Conservation (phyloP, 1,140 invertebrate species). For the Bombus consobrinus region DNA sequence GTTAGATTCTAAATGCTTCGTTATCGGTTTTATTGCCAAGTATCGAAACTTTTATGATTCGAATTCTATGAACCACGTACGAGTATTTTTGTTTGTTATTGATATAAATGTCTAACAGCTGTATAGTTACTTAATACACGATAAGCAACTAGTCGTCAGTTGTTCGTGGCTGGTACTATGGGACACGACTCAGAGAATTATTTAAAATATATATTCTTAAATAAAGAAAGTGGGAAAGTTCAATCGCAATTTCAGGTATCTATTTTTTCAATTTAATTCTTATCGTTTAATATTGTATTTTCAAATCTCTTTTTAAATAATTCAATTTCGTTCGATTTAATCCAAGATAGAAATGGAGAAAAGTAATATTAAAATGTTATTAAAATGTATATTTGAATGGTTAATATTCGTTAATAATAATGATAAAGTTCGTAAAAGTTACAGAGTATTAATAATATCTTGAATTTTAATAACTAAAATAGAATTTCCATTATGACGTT, state of each 20-base stretch:
- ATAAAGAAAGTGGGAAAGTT: neutral
- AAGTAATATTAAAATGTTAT: too few relatives aligned
- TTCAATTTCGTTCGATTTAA: too few relatives aligned
- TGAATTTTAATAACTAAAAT: too few relatives aligned
- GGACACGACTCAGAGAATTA: neutral
- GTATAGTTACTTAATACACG: neutral
- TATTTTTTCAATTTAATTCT: neutral
- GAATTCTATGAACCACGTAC: constrained; percentile 1
- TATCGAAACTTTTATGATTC: neutral
- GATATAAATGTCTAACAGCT: neutral
- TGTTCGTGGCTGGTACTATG: neutral
- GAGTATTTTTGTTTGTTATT: neutral
- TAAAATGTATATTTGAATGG: too few relatives aligned
- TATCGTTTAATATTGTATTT: neutral
- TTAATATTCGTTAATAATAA: too few relatives aligned
- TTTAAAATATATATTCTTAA: neutral
- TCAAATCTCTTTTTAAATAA: too few relatives aligned
- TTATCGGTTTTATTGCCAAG: neutral
- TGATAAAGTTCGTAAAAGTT: too few relatives aligned
- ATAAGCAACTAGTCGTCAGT: neutral
- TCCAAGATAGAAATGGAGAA: too few relatives aligned
- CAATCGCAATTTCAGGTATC: neutral
- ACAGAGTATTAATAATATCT: too few relatives aligned
- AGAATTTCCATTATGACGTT: too few relatives aligned
- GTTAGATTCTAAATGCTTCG: neutral